Conservation (phyloP, 2,888 invertebrate species). For the Nomada goodeniana region DNA sequence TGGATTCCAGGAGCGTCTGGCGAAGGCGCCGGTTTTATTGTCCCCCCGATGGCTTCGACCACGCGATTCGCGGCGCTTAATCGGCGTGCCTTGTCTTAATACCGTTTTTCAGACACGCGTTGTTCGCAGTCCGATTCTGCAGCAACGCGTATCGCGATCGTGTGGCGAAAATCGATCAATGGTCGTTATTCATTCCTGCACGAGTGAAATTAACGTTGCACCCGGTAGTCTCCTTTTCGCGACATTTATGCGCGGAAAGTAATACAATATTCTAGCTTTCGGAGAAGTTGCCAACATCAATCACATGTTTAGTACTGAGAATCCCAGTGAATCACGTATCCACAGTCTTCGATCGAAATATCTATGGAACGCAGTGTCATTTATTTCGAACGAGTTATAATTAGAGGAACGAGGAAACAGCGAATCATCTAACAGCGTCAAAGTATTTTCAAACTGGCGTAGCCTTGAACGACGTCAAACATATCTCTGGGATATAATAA, state of each 20-base stretch:
- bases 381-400: background rate
- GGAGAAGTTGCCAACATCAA: no score
- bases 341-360: no score
- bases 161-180: constrained; percentile 36
- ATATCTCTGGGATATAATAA: constrained; percentile 15
- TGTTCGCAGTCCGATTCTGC: constrained; percentile 41
- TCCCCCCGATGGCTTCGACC: constrained; percentile 67
- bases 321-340: no score
- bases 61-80: constrained; percentile 67
- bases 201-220: constrained; percentile 7
- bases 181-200: background rate
- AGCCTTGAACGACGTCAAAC: background rate
- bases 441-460: background rate
- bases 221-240: no score
- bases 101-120: constrained; percentile 49
- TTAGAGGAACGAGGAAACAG: background rate
- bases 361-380: no score
- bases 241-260: no score
- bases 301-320: no score
- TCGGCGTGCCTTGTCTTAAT: constrained; percentile 53
- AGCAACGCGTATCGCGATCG: constrained; percentile 32
- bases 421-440: background rate
- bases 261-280: no score
- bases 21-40: constrained; percentile 70
- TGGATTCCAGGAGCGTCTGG: constrained; percentile 71